phyloP scores from a whole-genome alignment of 2,888 invertebrate genomes.

The Chrysotoxum bicinctum region DNA sequence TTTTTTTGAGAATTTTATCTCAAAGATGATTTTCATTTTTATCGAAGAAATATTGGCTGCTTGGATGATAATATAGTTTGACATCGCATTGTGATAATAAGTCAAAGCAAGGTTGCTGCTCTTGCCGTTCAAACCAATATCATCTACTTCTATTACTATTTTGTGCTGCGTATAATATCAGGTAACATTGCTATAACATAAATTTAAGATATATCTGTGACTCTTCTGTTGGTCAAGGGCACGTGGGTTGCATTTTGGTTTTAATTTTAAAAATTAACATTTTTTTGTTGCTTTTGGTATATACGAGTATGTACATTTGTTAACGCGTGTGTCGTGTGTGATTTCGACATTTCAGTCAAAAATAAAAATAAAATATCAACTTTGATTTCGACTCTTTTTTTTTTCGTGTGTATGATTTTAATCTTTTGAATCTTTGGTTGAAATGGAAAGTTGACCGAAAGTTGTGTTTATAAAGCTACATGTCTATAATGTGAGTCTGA shows the following conservation, averaged over 20 bases:
- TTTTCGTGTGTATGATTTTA: slow-evolving; percentile 12
- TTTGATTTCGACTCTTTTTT: neutral
- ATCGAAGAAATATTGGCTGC: neutral
- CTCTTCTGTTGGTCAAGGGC: slow-evolving; percentile 17
- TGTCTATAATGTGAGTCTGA: neutral
- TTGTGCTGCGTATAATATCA: neutral
- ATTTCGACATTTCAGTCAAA: slow-evolving; percentile 32
- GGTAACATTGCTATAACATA: neutral
- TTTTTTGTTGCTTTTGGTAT: neutral
- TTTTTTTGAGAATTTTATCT: neutral
- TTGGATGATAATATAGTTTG: slow-evolving; percentile 23
- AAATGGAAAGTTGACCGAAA: slow-evolving; percentile 56
- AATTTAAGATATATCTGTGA: neutral
- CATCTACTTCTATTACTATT: neutral
- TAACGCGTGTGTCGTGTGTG: neutral
- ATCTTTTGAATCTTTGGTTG: slow-evolving; percentile 47
- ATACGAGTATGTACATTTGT: neutral
- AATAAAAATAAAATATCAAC: neutral
- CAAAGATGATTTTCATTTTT: neutral
- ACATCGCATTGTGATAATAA: slow-evolving; percentile 21
- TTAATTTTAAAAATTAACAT: neutral
- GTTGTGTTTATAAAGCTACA: neutral
- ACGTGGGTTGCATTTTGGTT: neutral
- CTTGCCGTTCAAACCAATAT: slow-evolving; percentile 5
- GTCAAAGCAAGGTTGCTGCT: slow-evolving; percentile 24